Evolutionary conservation across 2,797 vertebrate genomes (phyloP).

Genomic region (Notoglanidium macrostoma): DNA sequence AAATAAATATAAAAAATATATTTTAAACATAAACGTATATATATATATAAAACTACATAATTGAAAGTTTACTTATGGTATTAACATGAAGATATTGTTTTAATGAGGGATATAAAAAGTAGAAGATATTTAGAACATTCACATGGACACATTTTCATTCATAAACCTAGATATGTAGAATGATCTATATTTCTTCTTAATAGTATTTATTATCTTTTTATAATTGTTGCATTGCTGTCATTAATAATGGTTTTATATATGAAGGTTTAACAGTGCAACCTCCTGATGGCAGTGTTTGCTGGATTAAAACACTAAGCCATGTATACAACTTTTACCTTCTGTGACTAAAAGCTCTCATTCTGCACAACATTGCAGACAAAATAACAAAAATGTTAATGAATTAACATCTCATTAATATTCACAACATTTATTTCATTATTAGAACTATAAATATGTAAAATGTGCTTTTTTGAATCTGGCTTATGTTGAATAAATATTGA

Average conservation of each 20-base stretch:
- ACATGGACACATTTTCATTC: not conserved
- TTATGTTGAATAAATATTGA: slow-evolving; percentile 13
- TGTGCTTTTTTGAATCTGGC: not conserved
- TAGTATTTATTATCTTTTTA: too few species aligned
- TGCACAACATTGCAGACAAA: not conserved
- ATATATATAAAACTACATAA: not conserved
- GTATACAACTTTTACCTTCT: not conserved
- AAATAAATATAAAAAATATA: not conserved
- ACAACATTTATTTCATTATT: not conserved
- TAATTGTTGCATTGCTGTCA: not conserved
- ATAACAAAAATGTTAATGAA: not conserved
- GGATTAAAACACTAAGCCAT: not conserved
- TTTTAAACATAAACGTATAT: not conserved
- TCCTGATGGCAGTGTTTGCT: slow-evolving; percentile 46
- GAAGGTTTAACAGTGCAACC: not conserved
- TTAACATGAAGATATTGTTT: too few species aligned
- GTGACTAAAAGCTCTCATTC: not conserved
- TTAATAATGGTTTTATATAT: not conserved
- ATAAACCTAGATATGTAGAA: not conserved
- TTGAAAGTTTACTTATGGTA: too few species aligned
- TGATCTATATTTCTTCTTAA: not conserved
- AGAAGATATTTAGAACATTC: too few species aligned
- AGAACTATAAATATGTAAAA: not conserved
- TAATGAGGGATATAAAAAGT: too few species aligned
- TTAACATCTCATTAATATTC: not conserved